Evolutionary conservation across 2,797 vertebrate species (phyloP), one percentile per base, ranked within the genome.

Genomic region (Gallirallus australis): DNA sequence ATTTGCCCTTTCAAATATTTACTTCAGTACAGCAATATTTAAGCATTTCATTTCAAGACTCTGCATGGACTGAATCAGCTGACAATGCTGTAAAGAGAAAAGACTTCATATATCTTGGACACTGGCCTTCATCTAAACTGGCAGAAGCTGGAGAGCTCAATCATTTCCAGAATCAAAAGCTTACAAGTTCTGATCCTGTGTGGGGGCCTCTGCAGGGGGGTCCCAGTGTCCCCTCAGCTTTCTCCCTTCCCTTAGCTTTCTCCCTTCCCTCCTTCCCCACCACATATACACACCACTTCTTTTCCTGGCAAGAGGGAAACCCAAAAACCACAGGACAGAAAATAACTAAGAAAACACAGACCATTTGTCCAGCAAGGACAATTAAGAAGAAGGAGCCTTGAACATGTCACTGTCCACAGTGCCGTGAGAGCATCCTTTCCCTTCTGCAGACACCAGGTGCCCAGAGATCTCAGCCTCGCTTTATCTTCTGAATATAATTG

Each of bases 1-100:
- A 93, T 95, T 93, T 95, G 33, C 40, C 83, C 27, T 90, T 81
- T 91, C 42, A 68, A 75, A 75, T 27, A 63, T 37, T 93, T 84
- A 52, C 39, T 91, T 78, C 50, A 31, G 28, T 42, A 52, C 13
- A 90, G n/a, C 42, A 81, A 72, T 93, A 93, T 94, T 93, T 86
- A 94, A 93, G 60, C 37, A 76, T 86, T 86, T 90, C 0, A 81
- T 95, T 94, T 94, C 65, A 82, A 86, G 52, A 40, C 59, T 30
- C 30, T 59, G 15, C 28, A 86, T 52, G 59, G 59, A 75, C 63
- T 93, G 21, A 81, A 88, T 72, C 65, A 83, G 37, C 50, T 72
- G 50, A 86, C 52, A 61, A 50, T 5, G 3, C 28, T 65, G n/a
- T 60, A 78, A 90, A 78, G 4, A 75, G 52, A 66, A 88, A 82